Evolutionary conservation across 2,797 vertebrate species (phyloP).

Genomic region (Threskiornis aethiopicus): DNA sequence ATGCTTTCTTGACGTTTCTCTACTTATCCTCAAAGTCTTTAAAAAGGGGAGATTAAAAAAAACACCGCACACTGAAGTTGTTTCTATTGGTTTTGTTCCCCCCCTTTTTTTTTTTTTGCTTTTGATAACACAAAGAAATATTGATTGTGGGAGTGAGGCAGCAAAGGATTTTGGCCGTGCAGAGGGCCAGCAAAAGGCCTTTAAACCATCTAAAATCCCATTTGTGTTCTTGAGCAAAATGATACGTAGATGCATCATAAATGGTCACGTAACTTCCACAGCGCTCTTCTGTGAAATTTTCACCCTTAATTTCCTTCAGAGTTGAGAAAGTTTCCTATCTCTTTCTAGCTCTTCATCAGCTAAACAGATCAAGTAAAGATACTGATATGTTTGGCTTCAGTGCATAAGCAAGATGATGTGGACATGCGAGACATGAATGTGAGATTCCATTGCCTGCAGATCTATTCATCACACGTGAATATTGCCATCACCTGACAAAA

Average conservation of each 20-base stretch:
- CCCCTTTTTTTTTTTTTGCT: background rate
- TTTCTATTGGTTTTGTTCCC: background rate
- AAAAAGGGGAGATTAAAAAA: background rate
- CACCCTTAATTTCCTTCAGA: background rate
- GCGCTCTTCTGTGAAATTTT: background rate
- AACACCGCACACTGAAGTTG: background rate
- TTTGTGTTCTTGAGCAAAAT: background rate
- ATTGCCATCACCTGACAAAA: constrained; percentile 9
- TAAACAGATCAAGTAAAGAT: background rate
- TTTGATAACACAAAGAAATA: background rate
- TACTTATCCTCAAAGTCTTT: background rate
- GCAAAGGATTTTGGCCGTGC: background rate
- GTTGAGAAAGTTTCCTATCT: background rate
- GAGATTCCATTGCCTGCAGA: background rate
- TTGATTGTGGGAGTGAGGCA: background rate
- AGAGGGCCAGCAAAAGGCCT: background rate
- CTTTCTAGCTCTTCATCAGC: background rate
- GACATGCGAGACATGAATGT: rapidly evolving
- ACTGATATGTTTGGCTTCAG: background rate
- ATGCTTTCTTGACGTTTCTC: background rate
- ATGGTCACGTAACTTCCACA: background rate
- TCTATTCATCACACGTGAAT: background rate
- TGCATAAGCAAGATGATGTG: background rate
- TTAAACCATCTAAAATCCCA: background rate
- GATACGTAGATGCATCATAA: background rate